Percentiles rank a stretch among this genome's conserved stretches.
phyloP scores from a whole-genome alignment of 2,113 vertebrate species.

The Echinops telfairi region DNA sequence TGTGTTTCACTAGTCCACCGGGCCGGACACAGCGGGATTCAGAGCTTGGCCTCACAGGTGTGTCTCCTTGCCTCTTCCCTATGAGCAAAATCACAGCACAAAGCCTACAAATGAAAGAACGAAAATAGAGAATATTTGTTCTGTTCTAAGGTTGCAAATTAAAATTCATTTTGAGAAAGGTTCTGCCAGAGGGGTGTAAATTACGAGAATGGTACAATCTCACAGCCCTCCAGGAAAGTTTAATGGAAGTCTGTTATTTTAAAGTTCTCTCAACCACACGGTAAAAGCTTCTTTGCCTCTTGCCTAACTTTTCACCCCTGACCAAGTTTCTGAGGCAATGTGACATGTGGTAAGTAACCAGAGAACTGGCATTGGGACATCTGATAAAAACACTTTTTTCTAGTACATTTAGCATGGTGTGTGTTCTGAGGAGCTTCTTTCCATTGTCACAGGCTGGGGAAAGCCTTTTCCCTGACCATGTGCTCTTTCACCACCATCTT shows the following conservation, averaged over 20 bases:
- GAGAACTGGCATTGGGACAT: slow-evolving; percentile 21
- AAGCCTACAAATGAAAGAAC: not conserved
- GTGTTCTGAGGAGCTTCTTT: slow-evolving; percentile 42
- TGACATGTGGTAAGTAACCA: slow-evolving; percentile 25
- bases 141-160: not conserved
- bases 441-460: not conserved
- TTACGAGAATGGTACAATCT: not conserved
- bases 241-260: slow-evolving; percentile 55
- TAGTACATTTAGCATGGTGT: slow-evolving; percentile 11
- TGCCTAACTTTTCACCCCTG: slow-evolving; percentile 44
- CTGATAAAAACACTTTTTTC: not conserved
- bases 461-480: not conserved
- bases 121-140: slow-evolving; percentile 8
- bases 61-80: slow-evolving; percentile 49
- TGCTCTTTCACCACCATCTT: not conserved
- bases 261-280: slow-evolving; percentile 28
- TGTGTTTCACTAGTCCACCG: no score
- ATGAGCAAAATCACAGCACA: slow-evolving; percentile 23
- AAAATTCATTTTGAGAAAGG: slow-evolving; percentile 37
- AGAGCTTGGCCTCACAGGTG: slow-evolving; percentile 23
- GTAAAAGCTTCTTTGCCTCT: slow-evolving; percentile 43
- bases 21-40: no score
- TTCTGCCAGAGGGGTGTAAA: not conserved
- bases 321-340: slow-evolving; percentile 40
- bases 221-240: not conserved